Percentiles rank a stretch among this genome's conserved stretches.
phyloP scores from a whole-genome alignment of 2,888 invertebrate genomes.

The Athalia cordata region DNA sequence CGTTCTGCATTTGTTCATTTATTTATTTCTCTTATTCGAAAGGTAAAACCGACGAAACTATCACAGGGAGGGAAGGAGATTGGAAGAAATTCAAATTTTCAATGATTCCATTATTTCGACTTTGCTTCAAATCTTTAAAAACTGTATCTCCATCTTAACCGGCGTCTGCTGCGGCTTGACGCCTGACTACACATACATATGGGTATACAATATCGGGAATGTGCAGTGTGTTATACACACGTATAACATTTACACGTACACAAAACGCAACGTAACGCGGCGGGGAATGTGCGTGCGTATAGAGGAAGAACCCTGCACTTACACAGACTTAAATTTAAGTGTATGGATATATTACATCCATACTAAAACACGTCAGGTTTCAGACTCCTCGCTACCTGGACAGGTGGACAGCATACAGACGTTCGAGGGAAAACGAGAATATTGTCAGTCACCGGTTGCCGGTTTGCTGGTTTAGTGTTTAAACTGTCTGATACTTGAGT shows the following conservation, averaged over 20 bases:
- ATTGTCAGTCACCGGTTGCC: not conserved
- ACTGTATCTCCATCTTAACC: slow-evolving; percentile 3
- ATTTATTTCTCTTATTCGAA: too few species aligned
- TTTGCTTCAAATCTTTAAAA: too few species aligned
- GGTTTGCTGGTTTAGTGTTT: not conserved
- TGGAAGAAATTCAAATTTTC: too few species aligned
- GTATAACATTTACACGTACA: not conserved
- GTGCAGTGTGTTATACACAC: too few species aligned
- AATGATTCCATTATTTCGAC: too few species aligned
- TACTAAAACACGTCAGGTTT: slow-evolving; percentile 34
- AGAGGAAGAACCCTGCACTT: not conserved
- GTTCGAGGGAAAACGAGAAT: slow-evolving; percentile 11
- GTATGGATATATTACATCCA: not conserved
- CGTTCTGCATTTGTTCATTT: too few species aligned
- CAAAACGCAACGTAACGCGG: not conserved
- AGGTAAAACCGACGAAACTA: too few species aligned
- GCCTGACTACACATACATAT: not conserved
- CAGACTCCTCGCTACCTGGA: slow-evolving; percentile 32
- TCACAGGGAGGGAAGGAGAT: too few species aligned
- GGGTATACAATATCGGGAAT: too few species aligned
- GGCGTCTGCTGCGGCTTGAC: slow-evolving; percentile 27
- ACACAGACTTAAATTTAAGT: not conserved
- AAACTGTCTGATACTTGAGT: not conserved
- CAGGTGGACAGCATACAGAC: slow-evolving; percentile 33
- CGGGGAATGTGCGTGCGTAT: not conserved